A percentile compares a stretch with the other conserved stretches of the same genome.
phyloP scores from a whole-genome alignment of 2,113 vertebrate genomes.

The Spizaetus ornatus region DNA sequence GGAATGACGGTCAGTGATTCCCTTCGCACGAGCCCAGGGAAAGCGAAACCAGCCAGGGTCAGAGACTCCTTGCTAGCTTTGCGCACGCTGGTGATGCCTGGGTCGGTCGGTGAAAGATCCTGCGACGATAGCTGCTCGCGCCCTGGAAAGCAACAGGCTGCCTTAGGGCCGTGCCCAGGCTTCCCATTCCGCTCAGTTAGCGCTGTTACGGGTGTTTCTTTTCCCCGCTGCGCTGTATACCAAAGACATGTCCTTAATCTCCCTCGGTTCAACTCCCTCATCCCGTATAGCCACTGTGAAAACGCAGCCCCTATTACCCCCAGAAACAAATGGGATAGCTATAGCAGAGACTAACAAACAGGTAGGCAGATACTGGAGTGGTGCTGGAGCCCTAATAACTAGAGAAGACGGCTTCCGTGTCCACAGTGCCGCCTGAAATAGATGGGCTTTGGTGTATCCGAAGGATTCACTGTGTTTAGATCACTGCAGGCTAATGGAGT shows the following conservation, averaged over 20 bases:
- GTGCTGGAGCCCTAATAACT: not conserved
- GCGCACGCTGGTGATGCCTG: not conserved
- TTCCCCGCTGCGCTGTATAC: fast-evolving
- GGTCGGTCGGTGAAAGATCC: not conserved
- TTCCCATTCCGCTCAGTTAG: not conserved
- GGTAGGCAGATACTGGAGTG: not conserved
- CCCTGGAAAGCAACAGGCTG: not conserved
- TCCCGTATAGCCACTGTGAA: not conserved
- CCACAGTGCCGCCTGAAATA: not conserved
- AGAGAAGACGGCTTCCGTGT: not conserved
- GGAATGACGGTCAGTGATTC: not conserved
- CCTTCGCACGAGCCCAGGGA: not conserved
- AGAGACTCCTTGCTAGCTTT: not conserved
- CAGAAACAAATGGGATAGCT: not conserved
- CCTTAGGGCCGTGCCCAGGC: not conserved
- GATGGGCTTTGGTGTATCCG: not conserved
- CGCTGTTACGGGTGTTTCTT: not conserved
- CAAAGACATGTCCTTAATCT: not conserved
- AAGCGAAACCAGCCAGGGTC: not conserved
- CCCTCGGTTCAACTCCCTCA: not conserved
- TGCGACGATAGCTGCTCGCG: not conserved
- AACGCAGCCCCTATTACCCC: not conserved
- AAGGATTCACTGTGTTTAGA: not conserved
- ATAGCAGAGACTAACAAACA: not conserved
- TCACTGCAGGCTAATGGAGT: not conserved